Base-by-base conservation (phyloP, 2,797 vertebrate genomes). In the Loriculus beryllinus region DNA sequence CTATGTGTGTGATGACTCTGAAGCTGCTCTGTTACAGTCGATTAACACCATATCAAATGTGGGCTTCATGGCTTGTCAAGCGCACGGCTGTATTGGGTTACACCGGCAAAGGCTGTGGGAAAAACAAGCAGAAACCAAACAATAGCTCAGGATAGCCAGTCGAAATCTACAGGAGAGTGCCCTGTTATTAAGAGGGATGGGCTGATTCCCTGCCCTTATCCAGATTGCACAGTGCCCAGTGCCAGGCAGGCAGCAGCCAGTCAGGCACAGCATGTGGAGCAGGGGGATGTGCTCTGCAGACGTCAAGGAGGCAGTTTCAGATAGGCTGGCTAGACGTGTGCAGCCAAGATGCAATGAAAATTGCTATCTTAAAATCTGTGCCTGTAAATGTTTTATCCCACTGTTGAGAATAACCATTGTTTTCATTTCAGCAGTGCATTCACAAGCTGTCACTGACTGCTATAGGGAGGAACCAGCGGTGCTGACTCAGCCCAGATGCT, bases 181-280 rank as follows among this genome's bases (percentile, higher is more conserved):
- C 33, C 12, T 14, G 29, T 8, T 63, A 28, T 14, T 45, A 9
- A 42, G 9, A 45, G 82, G 45, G 31, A 12, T 1, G 6, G 75
- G 52, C 59, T 40, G 70, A 18, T 82, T 35, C 40, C 67, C 81
- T 72, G 70, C 45, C 59, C 35, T 37, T 47, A 28, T 31, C 19
- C 59, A 26, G 39, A 6, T 3, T 48, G 40, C 74, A 26, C 60
- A 52, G 18, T 0, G 3, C 49, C 20, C 20, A 48, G 67, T 86
- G 69, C 31, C 82, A 39, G 0, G 1, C 3, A 2, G 45, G 52
- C 29, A 56, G 65, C 42, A 88, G 26, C 86, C 1, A 2, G 8
- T 45, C 28, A 26, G 20, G 26, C 1, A 0, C 0, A 0, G 63
- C 3, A 0, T 49, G 4, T 0, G 0, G 26, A 67, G 75, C 3